These are phyloP conservation scores for Monodelphis domestica DNA, from an alignment of 2,797 vertebrate species.

Conservation along the genomic window DNA sequence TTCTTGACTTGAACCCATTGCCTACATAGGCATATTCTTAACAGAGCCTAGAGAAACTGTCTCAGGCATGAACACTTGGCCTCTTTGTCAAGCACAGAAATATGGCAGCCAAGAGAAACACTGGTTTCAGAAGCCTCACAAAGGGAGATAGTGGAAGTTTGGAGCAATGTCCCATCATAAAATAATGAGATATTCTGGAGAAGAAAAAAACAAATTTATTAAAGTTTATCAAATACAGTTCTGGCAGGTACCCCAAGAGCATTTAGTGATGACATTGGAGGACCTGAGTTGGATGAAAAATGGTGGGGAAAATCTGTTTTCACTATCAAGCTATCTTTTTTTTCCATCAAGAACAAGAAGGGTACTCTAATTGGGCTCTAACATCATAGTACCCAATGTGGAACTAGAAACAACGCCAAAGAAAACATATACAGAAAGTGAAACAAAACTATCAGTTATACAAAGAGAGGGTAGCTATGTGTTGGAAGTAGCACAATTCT, in stretches of 20 bases:
- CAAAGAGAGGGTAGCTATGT: neutral
- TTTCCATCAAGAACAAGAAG: neutral
- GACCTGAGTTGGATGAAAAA: neutral
- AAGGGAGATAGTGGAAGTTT: neutral
- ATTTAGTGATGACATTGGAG: neutral
- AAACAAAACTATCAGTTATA: neutral
- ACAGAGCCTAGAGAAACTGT: neutral
- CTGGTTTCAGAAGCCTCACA: neutral
- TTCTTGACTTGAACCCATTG: no score
- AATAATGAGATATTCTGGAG: neutral
- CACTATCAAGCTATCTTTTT: neutral
- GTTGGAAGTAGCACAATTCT: neutral
- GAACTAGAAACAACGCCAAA: neutral
- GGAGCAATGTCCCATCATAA: neutral
- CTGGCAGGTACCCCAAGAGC: neutral
- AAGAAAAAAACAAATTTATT: neutral
- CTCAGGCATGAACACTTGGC: neutral
- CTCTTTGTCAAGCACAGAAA: neutral
- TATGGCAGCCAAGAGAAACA: neutral
- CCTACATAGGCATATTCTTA: neutral
- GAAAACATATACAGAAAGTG: neutral
- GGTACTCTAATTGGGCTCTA: neutral
- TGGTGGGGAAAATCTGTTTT: neutral
- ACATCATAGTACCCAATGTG: neutral
- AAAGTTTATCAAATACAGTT: neutral